Evolutionary conservation across 2,113 vertebrate genomes (phyloP), one percentile per base, ranked within the genome.

Genomic region (Megaceryle maxima): DNA sequence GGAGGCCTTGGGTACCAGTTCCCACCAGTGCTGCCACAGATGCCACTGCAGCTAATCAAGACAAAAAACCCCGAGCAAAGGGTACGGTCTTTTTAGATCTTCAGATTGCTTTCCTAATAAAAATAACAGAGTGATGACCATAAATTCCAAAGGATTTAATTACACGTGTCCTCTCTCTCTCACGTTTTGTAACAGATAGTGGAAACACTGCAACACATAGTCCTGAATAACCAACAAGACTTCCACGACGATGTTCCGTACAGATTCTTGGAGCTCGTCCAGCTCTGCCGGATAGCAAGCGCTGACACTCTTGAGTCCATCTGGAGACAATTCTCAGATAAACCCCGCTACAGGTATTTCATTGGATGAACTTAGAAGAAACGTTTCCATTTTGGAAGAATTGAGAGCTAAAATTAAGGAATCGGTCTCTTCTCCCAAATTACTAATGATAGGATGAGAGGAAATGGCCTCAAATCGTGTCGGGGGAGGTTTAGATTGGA

Each of bases 11-110:
- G 80, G 26, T 98, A 97, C 83, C 97, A 94, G 8, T 97, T 98
- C 87, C 95, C 94, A 8, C 66, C 94, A 20, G 83, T 46, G 3
- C 16, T 97, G 6, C 87, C 69, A 13, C 97, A 97, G 80, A 94
- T 98, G 62, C 97, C 98, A 8, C 51, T 98, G 63, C 46, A 98
- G 55, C 97, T 99, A 74, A 97, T 98, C 77, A 98, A 98, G 62
- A 87, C 59, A 0, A 96, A 97, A 18, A 87, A 97, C n/a, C 97
- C 98, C 1, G 83, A 98, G 44, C 90, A 97, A 64, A 97, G 98
- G 98, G 98, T 99, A 97, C 11, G 26, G 76, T 59, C 13, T 51
- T 50, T 69, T 86, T 62, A 67, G 53, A 25, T 37, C 51, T 73
- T 74, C 33, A 35, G 53, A 73, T 35, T n/a, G 9, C 15, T 87